Conservation (phyloP, 2,888 invertebrate species). For the Dorcus parallelipipedus region DNA sequence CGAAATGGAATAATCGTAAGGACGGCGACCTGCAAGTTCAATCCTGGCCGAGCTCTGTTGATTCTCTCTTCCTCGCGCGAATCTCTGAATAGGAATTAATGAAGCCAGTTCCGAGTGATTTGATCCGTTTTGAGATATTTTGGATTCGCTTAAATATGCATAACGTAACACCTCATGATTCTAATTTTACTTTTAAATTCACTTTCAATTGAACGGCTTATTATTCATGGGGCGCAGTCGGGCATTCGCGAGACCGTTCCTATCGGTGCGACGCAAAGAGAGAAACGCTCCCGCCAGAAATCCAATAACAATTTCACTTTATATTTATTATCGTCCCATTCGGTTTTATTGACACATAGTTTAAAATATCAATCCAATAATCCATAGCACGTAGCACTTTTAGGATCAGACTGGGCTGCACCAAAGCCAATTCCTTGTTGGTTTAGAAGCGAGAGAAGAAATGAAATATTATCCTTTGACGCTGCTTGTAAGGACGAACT, state of each 20-base stretch:
- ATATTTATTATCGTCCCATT: conserved; percentile 43
- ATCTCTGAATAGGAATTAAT: conserved; percentile 15
- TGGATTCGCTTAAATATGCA: conserved; percentile 26
- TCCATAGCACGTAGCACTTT: conserved; percentile 39
- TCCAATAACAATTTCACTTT: conserved; percentile 43
- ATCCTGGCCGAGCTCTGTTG: not conserved
- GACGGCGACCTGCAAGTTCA: not conserved
- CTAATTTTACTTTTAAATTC: conserved; percentile 37
- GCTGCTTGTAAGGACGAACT: too few relatives aligned
- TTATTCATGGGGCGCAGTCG: conserved; percentile 29
- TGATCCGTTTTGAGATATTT: conserved; percentile 21
- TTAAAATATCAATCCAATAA: conserved; percentile 43
- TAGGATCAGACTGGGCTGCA: conserved; percentile 26
- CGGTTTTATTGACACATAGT: conserved; percentile 42
- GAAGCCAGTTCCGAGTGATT: conserved; percentile 24
- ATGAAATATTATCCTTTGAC: too few relatives aligned
- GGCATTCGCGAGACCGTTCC: conserved; percentile 26
- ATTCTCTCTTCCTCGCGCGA: not conserved
- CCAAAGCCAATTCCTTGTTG: not conserved
- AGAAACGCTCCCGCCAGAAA: conserved; percentile 19
- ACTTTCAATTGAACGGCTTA: conserved; percentile 34
- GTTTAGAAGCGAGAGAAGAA: too few relatives aligned
- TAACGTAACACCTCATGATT: conserved; percentile 26
- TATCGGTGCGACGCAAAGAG: conserved; percentile 20
- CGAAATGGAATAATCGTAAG: too few relatives aligned